Conservation (phyloP, 2,797 vertebrate species). For the Sebastes nivosus region DNA sequence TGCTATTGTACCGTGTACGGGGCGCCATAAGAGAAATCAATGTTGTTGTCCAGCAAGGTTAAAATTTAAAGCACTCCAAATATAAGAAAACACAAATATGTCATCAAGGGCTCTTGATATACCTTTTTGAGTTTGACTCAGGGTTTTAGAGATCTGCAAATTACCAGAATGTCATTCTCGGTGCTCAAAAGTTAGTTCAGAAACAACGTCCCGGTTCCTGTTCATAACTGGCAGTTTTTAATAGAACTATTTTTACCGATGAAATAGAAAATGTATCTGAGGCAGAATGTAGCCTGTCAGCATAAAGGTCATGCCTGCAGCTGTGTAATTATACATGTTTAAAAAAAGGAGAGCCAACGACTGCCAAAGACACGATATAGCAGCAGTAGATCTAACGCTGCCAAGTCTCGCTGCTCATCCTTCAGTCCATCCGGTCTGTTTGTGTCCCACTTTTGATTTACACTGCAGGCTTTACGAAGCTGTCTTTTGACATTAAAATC, state of each 20-base stretch:
- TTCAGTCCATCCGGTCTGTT: not conserved
- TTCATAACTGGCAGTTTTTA: not conserved
- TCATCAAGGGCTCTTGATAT: not conserved
- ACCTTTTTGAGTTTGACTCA: not conserved
- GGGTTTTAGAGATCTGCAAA: not conserved
- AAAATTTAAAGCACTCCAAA: not conserved
- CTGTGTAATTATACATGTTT: conserved; percentile 1
- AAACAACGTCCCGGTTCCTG: not conserved
- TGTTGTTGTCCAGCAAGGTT: not conserved
- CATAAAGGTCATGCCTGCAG: not conserved
- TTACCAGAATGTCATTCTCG: not conserved
- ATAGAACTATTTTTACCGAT: not conserved
- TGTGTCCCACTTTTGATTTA: conserved; percentile 1
- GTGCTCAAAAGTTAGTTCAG: not conserved
- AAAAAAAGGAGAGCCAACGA: not conserved
- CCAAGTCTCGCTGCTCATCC: not conserved
- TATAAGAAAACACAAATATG: not conserved
- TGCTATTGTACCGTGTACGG: not conserved
- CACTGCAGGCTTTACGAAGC: not conserved
- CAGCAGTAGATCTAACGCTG: not conserved
- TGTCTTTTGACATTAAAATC: conserved; percentile 16
- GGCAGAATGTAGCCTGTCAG: not conserved
- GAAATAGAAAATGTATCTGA: not conserved
- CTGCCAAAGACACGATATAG: not conserved
- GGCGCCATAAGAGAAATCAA: not conserved